These are phyloP conservation scores for Caenorhabditis sinica DNA, from an alignment of 2,888 invertebrate genomes.

Conservation along the genomic window DNA sequence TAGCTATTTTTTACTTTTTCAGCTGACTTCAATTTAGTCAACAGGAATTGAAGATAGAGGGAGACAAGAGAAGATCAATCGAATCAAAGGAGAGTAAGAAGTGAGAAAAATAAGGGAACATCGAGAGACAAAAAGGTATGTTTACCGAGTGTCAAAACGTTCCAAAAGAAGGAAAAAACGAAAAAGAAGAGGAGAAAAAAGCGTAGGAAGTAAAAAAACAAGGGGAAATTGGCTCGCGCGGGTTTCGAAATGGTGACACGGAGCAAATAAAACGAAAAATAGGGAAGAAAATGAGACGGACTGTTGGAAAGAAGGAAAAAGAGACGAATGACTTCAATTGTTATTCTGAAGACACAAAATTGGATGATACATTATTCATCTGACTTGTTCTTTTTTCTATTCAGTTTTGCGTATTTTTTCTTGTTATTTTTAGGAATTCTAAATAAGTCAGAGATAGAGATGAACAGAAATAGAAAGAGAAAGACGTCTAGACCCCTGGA, in stretches of 20 bases:
- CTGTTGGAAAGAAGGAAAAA: not conserved
- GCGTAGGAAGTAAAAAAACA: conserved; percentile 30
- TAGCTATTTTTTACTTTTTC: not conserved
- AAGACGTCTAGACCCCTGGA: conserved; percentile 22
- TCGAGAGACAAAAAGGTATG: no score
- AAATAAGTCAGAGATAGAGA: conserved; percentile 19
- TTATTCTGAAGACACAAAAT: conserved; percentile 34
- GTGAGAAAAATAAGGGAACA: conserved; percentile 8
- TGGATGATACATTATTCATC: conserved; percentile 39
- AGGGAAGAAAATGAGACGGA: not conserved
- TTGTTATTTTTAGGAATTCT: conserved; percentile 19
- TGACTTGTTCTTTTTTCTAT: conserved; percentile 6
- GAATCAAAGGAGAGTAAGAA: conserved; percentile 9
- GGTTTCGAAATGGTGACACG: conserved; percentile 34
- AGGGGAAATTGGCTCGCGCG: conserved; percentile 12
- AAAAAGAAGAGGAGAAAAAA: conserved; percentile 4
- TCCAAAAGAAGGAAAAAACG: conserved; percentile 40
- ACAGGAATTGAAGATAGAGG: not conserved
- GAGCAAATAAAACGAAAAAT: conserved; percentile 43
- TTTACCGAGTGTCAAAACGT: conserved; percentile 53
- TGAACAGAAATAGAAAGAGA: conserved; percentile 1
- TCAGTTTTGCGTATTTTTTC: conserved; percentile 16
- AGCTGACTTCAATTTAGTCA: not conserved
- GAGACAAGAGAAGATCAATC: not conserved
- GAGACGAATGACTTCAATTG: conserved; percentile 32